Base-by-base conservation (phyloP, 2,113 vertebrate genomes). In the Tautogolabrus adspersus region DNA sequence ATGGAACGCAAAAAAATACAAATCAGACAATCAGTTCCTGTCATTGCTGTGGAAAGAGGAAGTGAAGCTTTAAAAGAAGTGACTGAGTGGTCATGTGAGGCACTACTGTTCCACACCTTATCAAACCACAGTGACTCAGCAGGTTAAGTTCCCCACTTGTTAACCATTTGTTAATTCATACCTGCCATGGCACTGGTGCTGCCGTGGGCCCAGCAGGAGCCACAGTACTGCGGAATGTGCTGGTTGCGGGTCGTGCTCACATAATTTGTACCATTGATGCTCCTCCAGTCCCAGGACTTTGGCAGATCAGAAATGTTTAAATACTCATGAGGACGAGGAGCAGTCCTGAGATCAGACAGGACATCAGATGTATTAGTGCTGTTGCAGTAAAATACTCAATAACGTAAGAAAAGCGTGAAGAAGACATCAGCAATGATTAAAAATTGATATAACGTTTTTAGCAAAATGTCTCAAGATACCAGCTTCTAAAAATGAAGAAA, bases 171-270 rank as follows among this genome's bases (percentile, higher is more conserved):
- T 1, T 5, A 16, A 52, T 1, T 51, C 34, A 0, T 90, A 99
- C 97, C 98, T 85, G 98, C 97, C 80, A 99, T 72, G 0, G 98
- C 97, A 0, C 97, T 99, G 83, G 98, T 99, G 94, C 95, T 98
- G 73, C 97, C 97, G 0, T 98, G 97, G 0, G 97, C 98, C 98
- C 98, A 99, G 91, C 97, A 99, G 60, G 97, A 99, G 7, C 98
- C 98, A 10, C 98, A 99, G 95, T 99, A 99, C 93, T 97, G 97
- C 0, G 98, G 98, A 67, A 99, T 99, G 94, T 98, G 97, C 93
- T 99, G 98, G 92, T 99, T 99, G 42, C 97, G 94, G 0, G 97
- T 99, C 5, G 96, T 91, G 74, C 97, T 99, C 78, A 87, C 96
- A 0, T 93, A 99, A 79, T 99, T 99, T 75, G 90, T 79, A 0